phyloP scores from a whole-genome alignment of 2,797 vertebrate genomes.

The Coccyzus lansbergi region DNA sequence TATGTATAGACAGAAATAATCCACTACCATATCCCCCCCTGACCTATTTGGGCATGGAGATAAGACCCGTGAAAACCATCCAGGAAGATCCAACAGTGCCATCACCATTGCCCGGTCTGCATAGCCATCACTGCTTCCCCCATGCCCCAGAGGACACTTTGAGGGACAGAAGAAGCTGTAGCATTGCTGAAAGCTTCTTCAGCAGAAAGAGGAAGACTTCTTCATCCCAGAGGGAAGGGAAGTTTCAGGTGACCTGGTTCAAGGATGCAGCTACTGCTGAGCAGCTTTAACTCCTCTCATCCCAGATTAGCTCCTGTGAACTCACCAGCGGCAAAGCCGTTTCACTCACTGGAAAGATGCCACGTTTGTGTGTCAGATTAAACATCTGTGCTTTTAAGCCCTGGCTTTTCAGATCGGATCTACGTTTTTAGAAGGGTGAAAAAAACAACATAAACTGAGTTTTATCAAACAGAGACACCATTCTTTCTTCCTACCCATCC shows the following conservation, averaged over 20 bases:
- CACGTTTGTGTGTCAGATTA: neutral
- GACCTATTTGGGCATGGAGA: neutral
- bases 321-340: neutral
- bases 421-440: neutral
- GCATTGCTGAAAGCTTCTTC: conserved; percentile 44
- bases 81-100: neutral
- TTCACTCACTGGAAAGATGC: neutral
- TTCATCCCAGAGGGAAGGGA: conserved; percentile 48
- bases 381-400: conserved; percentile 42
- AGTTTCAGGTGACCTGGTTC: conserved; percentile 58
- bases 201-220: neutral
- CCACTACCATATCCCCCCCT: neutral
- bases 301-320: conserved; percentile 56
- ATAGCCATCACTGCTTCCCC: neutral
- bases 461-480: neutral
- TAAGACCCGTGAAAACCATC: neutral
- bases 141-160: neutral
- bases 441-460: neutral
- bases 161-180: conserved; percentile 6
- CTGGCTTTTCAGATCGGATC: neutral
- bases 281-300: conserved; percentile 71
- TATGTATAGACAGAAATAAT: neutral
- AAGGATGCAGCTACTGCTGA: conserved; percentile 62
- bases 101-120: fast-evolving
- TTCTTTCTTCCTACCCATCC: neutral